Conservation (phyloP, 2,888 invertebrate genomes). For the Dinocampus coccinellae region DNA sequence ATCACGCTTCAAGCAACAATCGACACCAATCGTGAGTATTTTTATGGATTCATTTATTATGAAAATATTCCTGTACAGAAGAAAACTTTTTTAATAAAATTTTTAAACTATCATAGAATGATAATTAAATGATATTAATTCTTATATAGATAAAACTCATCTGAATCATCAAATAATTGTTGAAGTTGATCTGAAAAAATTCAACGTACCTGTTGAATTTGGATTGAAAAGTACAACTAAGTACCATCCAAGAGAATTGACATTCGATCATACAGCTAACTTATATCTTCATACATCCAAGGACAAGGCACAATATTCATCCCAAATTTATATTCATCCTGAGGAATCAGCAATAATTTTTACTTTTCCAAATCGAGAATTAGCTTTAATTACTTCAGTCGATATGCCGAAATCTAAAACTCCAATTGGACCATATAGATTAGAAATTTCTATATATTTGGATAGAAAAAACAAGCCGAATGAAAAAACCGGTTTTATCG, state of each 20-base stretch:
- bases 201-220: constrained; percentile 82
- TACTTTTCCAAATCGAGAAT: constrained; percentile 77
- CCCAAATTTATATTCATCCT: constrained; percentile 77
- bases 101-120: neutral
- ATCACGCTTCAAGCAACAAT: constrained; percentile 76
- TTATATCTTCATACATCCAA: constrained; percentile 78
- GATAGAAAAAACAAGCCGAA: constrained; percentile 80
- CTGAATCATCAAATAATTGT: constrained; percentile 76
- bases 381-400: constrained; percentile 74
- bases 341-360: constrained; percentile 75
- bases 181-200: constrained; percentile 79
- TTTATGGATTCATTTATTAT: neutral
- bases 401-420: constrained; percentile 63
- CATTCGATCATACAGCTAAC: constrained; percentile 78
- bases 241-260: constrained; percentile 71
- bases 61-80: no score
- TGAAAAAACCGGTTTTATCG: constrained; percentile 76
- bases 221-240: constrained; percentile 78
- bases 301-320: constrained; percentile 80
- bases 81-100: no score
- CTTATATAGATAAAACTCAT: constrained; percentile 71
- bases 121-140: neutral
- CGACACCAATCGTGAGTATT: constrained; percentile 56
- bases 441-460: constrained; percentile 77
- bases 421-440: constrained; percentile 73